phyloP scores from a whole-genome alignment of 2,797 vertebrate species.

The Fistularia commersonii region DNA sequence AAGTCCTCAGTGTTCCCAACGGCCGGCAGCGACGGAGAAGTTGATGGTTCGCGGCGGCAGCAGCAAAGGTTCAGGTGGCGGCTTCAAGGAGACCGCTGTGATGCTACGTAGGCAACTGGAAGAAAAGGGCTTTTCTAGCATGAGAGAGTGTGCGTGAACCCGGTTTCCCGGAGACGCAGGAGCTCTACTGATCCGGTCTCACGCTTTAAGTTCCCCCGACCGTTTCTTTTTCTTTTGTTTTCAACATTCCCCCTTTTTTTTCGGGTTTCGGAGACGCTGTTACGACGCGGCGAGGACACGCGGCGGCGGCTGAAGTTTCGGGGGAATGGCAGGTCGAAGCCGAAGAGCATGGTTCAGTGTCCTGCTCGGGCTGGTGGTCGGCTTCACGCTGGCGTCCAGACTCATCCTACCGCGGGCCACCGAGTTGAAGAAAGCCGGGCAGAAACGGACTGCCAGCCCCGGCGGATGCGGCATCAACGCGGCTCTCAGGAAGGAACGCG shows the following conservation, averaged over 20 bases:
- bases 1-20: no score
- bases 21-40: slow-evolving; percentile 22
- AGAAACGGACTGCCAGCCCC: slow-evolving; percentile 74
- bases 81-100: slow-evolving; percentile 65
- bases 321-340: slow-evolving; percentile 88
- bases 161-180: slow-evolving; percentile 30
- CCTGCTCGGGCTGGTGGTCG: slow-evolving; percentile 88
- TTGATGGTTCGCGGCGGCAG: slow-evolving; percentile 34
- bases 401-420: slow-evolving; percentile 85
- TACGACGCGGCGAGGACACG: background rate
- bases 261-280: background rate
- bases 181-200: slow-evolving; percentile 9
- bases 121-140: slow-evolving; percentile 62
- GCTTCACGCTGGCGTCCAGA: slow-evolving; percentile 91
- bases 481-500: slow-evolving; percentile 50
- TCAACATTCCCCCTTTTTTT: background rate
- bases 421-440: slow-evolving; percentile 83
- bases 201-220: background rate
- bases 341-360: slow-evolving; percentile 94
- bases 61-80: slow-evolving; percentile 44
- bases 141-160: slow-evolving; percentile 61
- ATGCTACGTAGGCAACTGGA: slow-evolving; percentile 76
- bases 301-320: slow-evolving; percentile 49
- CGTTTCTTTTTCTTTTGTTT: background rate
- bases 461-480: slow-evolving; percentile 66